Conservation (phyloP, 2,888 invertebrate species). For the Quadroppia sp. region DNA sequence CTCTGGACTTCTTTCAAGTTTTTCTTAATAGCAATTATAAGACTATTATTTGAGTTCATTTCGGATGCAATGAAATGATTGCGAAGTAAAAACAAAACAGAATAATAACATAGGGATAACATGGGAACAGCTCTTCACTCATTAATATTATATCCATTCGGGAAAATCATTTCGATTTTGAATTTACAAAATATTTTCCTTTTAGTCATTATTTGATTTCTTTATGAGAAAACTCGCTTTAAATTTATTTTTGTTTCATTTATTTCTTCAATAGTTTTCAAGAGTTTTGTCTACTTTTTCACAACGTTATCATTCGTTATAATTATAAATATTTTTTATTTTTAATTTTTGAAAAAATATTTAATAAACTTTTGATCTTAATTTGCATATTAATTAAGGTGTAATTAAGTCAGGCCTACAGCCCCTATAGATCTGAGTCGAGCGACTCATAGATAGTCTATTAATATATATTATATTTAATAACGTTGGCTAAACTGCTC, state of each 20-base stretch:
- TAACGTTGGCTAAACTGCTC: neutral
- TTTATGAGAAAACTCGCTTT: neutral
- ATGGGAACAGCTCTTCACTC: slow-evolving; percentile 7
- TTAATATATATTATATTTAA: too few relatives aligned
- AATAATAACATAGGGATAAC: slow-evolving; percentile 1
- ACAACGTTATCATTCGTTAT: neutral
- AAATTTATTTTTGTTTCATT: neutral
- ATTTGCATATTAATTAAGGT: slow-evolving; percentile 31
- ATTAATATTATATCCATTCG: slow-evolving; percentile 1
- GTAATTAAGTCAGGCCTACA: slow-evolving; percentile 9
- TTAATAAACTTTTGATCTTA: slow-evolving; percentile 15
- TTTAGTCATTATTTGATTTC: neutral
- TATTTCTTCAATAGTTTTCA: neutral
- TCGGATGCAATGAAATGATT: slow-evolving; percentile 26
- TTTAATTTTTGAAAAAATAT: neutral
- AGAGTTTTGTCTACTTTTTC: neutral
- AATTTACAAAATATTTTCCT: slow-evolving; percentile 9
- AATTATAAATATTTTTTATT: neutral
- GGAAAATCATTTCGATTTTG: neutral
- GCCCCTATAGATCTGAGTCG: neutral
- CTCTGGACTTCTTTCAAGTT: neutral
- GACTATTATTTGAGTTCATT: slow-evolving; percentile 26
- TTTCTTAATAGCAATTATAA: slow-evolving; percentile 6
- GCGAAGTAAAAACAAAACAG: neutral
- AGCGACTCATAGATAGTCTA: slow-evolving; percentile 25